Evolutionary conservation across 2,888 invertebrate genomes (phyloP).

Genomic region (Lordiphosa fenestrarum): DNA sequence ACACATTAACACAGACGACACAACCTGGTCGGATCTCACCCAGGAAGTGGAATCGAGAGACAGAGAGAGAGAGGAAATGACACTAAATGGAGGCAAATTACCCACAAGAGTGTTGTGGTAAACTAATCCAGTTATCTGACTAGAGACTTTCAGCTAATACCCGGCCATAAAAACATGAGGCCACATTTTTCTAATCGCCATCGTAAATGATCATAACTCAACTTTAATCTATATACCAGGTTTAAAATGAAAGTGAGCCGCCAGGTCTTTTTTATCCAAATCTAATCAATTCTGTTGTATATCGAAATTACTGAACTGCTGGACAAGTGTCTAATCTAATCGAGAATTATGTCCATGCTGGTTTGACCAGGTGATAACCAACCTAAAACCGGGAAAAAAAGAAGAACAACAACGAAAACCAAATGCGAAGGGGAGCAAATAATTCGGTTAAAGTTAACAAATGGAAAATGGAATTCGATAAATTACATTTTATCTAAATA

Average conservation of each 20-base stretch:
- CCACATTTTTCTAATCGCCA: constrained; percentile 44
- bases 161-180: constrained; percentile 11
- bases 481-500: constrained; percentile 69
- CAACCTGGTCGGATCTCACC: constrained; percentile 20
- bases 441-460: too few species aligned
- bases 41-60: constrained; percentile 56
- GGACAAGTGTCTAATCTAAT: background rate
- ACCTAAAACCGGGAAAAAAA: too few species aligned
- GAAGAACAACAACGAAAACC: background rate
- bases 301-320: constrained; percentile 2
- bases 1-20: constrained; percentile 68
- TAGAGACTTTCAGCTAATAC: constrained; percentile 15
- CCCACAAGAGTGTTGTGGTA: constrained; percentile 42
- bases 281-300: constrained; percentile 60
- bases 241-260: constrained; percentile 49
- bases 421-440: too few species aligned
- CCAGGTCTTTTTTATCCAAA: constrained; percentile 66
- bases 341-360: constrained; percentile 2
- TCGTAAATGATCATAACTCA: constrained; percentile 46
- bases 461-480: constrained; percentile 49
- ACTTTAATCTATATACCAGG: constrained; percentile 59
- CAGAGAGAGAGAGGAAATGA: constrained; percentile 1
- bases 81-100: constrained; percentile 53
- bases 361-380: background rate
- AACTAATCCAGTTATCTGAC: constrained; percentile 49